Conservation (phyloP, 2,797 vertebrate species). For the Emydoidea blandingii region DNA sequence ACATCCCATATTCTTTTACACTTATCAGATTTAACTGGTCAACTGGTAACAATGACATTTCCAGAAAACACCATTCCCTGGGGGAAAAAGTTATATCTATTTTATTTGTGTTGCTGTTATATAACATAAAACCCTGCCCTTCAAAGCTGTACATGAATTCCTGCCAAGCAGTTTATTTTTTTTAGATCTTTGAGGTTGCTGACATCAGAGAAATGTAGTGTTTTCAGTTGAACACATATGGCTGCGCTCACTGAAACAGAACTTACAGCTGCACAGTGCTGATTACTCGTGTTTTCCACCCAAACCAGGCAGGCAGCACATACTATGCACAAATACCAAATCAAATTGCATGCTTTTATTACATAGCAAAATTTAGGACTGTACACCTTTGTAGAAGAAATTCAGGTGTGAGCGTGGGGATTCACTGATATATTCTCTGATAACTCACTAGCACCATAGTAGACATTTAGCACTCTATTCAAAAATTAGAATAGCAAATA, state of each 20-base stretch:
- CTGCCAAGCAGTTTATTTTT: neutral
- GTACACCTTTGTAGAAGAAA: neutral
- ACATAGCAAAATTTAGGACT: neutral
- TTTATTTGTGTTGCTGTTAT: neutral
- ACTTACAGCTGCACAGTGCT: neutral
- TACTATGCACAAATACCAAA: neutral
- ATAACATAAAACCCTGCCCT: neutral
- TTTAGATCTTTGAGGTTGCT: neutral
- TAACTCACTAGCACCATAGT: neutral
- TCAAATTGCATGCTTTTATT: neutral
- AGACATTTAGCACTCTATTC: neutral
- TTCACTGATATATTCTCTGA: neutral
- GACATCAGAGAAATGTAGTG: neutral
- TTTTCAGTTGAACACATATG: neutral
- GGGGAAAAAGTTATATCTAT: accelerated
- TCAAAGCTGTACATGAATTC: neutral
- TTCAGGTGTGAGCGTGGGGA: neutral
- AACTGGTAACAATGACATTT: neutral
- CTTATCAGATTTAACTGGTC: neutral
- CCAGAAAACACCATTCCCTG: neutral
- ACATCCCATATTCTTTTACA: neutral
- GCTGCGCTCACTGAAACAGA: neutral
- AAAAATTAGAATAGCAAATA: neutral
- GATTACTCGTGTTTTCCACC: neutral
- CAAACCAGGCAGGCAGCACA: neutral